A percentile compares a stretch with the other conserved stretches of the same genome.
Conservation (phyloP, 2,888 invertebrate genomes). For the Dugesia japonica region DNA sequence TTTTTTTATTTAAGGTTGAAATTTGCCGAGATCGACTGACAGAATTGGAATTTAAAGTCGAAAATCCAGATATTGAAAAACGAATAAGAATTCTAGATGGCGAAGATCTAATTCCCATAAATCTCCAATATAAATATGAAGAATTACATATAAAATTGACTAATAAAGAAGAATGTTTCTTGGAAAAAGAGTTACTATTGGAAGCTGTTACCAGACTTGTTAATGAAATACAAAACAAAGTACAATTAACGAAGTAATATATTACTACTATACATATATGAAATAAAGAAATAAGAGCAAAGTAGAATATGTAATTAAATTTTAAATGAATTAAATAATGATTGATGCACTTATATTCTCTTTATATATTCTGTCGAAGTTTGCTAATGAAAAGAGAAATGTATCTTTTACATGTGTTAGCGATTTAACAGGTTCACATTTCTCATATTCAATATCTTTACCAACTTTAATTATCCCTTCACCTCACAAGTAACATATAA, state of each 20-base stretch:
- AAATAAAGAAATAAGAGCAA: too few species aligned
- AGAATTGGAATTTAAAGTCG: slow-evolving; percentile 44
- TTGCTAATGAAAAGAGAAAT: too few species aligned
- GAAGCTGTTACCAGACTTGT: slow-evolving; percentile 44
- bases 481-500: too few species aligned
- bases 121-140: slow-evolving; percentile 45
- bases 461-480: too few species aligned
- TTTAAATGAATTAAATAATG: too few species aligned
- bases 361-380: too few species aligned
- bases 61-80: slow-evolving; percentile 43
- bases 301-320: too few species aligned
- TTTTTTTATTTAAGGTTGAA: slow-evolving; percentile 41
- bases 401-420: too few species aligned
- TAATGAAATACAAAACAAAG: slow-evolving; percentile 41
- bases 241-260: slow-evolving; percentile 42
- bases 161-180: slow-evolving; percentile 44
- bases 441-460: too few species aligned
- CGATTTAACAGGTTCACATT: too few species aligned
- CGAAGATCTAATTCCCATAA: slow-evolving; percentile 42
- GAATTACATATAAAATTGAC: slow-evolving; percentile 45
- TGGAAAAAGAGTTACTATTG: slow-evolving; percentile 47
- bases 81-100: slow-evolving; percentile 44
- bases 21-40: slow-evolving; percentile 46
- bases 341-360: too few species aligned
- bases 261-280: too few species aligned